Conservation (phyloP, 2,888 invertebrate species). For the Thera britannica region DNA sequence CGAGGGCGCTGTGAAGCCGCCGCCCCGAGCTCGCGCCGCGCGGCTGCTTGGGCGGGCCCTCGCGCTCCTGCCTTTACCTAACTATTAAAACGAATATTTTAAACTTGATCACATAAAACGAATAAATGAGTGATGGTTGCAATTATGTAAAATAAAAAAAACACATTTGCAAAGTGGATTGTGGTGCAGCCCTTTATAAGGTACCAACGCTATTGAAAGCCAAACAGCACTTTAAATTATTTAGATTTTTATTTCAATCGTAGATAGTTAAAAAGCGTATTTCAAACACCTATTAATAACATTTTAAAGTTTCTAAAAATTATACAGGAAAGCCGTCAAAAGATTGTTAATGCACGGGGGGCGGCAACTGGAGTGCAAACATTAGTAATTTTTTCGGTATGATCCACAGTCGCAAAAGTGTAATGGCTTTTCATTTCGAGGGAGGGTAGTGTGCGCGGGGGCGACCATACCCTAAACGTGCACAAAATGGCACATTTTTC, state of each 20-base stretch:
- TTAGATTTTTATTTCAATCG: constrained; percentile 40
- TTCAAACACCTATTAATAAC: constrained; percentile 43
- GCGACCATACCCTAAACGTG: constrained; percentile 64
- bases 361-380: constrained; percentile 51
- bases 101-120: constrained; percentile 49
- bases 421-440: constrained; percentile 33
- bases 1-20: constrained; percentile 63
- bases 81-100: constrained; percentile 32
- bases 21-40: constrained; percentile 62
- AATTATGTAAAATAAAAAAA: constrained; percentile 55
- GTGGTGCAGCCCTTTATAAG: constrained; percentile 39
- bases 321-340: constrained; percentile 37
- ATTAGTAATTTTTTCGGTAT: constrained; percentile 65
- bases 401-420: constrained; percentile 39
- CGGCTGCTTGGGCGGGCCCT: constrained; percentile 66
- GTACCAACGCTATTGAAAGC: constrained; percentile 39
- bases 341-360: constrained; percentile 50
- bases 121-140: constrained; percentile 35
- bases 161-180: constrained; percentile 38
- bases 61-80: constrained; percentile 35
- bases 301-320: constrained; percentile 43
- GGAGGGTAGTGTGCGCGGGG: constrained; percentile 66
- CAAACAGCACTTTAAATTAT: constrained; percentile 14
- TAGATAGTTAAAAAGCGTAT: constrained; percentile 48
- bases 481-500: constrained; percentile 70